Base-by-base conservation (phyloP, 37 sponge, comb jelly and placozoan species). In the Tethya wilhelma region DNA sequence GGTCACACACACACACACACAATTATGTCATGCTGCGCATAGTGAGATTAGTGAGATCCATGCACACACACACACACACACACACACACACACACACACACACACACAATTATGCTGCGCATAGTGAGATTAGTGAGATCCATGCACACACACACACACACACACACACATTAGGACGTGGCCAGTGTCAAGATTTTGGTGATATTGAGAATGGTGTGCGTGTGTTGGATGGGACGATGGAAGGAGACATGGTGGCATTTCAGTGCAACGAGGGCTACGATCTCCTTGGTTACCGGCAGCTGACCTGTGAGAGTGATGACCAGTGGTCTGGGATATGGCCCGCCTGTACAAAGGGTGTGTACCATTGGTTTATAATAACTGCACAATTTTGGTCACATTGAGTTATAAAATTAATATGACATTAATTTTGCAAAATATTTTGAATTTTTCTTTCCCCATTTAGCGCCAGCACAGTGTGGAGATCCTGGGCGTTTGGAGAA, bases 261-360 rank as follows among this genome's bases (percentile, higher is more conserved):
- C 25, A 49, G 28, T 90, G 90, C 59, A 38, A 73, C 36, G 44
- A 44, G 1, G 85, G 76, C 59, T 84, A 75, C 65, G 34, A 17
- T 17, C 43, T 90, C 36, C 46, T 80, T 31, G 90, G 90, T 0
- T 59, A 56, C 44, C 43, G 59, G 7, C 64, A 79, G 63, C 67
- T 75, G 42, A 37, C 49, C 11, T 80, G 80, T 55, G 58, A 41
- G 20, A 69, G 70, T 59, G 56, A 44, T 56, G 86, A 80, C 3
- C 55, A 39, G 20, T 86, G 86, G 86, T 30, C 38, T 0, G 39
- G 40, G 20, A 17, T 40, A 38, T 73, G 69, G 71, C 86, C 86
- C 14, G 6, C 6, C 0, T 86, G 86, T 53, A 42, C 2, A 14
- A 66, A 41, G 53, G 38, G 79, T 78, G 45, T 34, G 44, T 62